Evolutionary conservation across 2,797 vertebrate genomes (phyloP).

Genomic region (Notoglanidium macrostoma): DNA sequence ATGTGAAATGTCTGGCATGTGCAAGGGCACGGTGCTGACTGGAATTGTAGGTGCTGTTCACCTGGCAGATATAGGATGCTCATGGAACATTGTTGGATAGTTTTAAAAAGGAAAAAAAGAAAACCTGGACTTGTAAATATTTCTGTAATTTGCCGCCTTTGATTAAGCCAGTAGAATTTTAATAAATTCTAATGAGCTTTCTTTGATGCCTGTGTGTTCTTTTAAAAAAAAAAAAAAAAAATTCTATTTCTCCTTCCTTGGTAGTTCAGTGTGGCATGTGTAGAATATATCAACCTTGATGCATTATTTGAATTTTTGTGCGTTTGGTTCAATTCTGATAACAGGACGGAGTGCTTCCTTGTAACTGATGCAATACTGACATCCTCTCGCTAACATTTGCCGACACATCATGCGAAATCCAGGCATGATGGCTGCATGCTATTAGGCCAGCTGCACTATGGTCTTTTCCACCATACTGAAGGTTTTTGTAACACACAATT

Average conservation of each 20-base stretch:
- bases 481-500: background rate
- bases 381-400: background rate
- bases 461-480: background rate
- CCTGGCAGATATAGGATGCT: conserved; percentile 54
- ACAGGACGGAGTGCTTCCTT: no score
- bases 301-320: background rate
- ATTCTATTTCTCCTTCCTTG: background rate
- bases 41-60: conserved; percentile 58
- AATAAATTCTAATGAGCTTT: conserved; percentile 82
- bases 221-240: background rate
- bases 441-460: background rate
- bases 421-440: background rate
- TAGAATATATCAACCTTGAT: background rate
- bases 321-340: background rate
- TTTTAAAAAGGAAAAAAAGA: conserved; percentile 70
- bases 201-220: conserved; percentile 31
- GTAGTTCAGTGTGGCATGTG: background rate
- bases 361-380: background rate
- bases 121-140: conserved; percentile 76
- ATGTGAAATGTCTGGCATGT: conserved; percentile 42
- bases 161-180: conserved; percentile 78
- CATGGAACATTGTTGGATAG: conserved; percentile 63
- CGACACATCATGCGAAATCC: background rate
- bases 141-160: conserved; percentile 78
- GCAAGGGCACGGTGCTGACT: conserved; percentile 57